Evolutionary conservation across 2,888 invertebrate genomes (phyloP).

Genomic region (Oscheius sp.): DNA sequence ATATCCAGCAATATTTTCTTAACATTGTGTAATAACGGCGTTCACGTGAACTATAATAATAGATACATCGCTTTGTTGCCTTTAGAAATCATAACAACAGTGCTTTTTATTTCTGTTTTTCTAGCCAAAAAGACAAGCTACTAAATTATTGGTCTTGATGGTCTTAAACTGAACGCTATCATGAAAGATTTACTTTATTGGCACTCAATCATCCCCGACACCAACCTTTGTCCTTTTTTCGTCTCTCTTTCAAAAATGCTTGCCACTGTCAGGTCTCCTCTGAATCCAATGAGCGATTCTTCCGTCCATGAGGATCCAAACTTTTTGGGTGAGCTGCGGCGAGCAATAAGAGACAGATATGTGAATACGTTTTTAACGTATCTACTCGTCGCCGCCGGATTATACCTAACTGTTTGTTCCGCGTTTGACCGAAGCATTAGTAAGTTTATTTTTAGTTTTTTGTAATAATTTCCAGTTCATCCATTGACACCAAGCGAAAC

Average conservation of each 20-base stretch:
- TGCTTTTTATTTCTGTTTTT: too few relatives aligned
- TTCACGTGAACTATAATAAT: too few relatives aligned
- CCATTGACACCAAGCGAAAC: conserved; percentile 10
- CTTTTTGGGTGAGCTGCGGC: conserved; percentile 24
- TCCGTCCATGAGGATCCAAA: neutral
- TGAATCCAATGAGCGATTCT: neutral
- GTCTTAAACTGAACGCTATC: too few relatives aligned
- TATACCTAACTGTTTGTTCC: conserved; percentile 13
- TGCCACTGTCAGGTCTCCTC: neutral
- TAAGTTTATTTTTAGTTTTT: neutral
- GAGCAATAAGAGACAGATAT: conserved; percentile 26
- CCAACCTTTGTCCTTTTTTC: neutral
- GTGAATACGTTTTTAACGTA: conserved; percentile 11
- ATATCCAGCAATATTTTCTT: too few relatives aligned
- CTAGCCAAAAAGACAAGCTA: too few relatives aligned
- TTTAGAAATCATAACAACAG: too few relatives aligned
- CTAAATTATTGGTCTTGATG: too few relatives aligned
- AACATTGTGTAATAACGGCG: too few relatives aligned
- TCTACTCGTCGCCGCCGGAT: conserved; percentile 2
- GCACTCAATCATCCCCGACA: neutral
- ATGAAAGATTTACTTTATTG: too few relatives aligned
- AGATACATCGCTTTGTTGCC: too few relatives aligned
- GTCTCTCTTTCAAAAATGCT: neutral
- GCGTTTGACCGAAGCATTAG: conserved; percentile 15
- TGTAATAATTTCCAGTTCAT: conserved; percentile 15